Percentiles rank a stretch among this genome's conserved stretches.
phyloP scores from a whole-genome alignment of 2,888 invertebrate genomes.

The Ichneumoninae sp. region DNA sequence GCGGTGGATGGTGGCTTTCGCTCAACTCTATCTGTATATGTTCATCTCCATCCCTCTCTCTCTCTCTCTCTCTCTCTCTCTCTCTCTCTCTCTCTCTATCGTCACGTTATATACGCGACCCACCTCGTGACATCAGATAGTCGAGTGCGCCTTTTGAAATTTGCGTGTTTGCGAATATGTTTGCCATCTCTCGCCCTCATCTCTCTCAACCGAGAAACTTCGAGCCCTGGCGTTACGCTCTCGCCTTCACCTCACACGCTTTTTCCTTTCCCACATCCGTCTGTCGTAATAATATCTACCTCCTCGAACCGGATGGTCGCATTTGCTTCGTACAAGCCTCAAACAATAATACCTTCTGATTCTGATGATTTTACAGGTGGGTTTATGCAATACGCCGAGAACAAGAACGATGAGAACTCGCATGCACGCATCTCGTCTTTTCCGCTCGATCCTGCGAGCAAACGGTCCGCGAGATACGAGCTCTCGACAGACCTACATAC shows the following conservation, averaged over 20 bases:
- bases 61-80: conserved; percentile 30
- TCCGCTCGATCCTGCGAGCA: conserved; percentile 62
- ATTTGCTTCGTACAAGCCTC: neutral
- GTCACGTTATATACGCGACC: conserved; percentile 74
- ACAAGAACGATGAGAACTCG: conserved; percentile 51
- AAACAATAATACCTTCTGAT: neutral
- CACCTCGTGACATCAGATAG: conserved; percentile 80
- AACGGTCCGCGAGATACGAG: conserved; percentile 80
- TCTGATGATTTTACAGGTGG: neutral
- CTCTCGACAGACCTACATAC: conserved; percentile 51
- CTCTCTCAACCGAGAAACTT: conserved; percentile 20
- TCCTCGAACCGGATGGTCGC: neutral
- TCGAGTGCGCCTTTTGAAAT: conserved; percentile 84
- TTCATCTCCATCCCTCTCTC: conserved; percentile 10
- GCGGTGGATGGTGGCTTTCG: conserved; percentile 45
- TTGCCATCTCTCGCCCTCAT: conserved; percentile 66
- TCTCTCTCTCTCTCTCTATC: conserved; percentile 66
- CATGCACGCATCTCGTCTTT: conserved; percentile 58
- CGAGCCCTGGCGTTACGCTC: conserved; percentile 19
- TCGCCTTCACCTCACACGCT: conserved; percentile 69
- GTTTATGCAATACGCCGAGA: neutral
- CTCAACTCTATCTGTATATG: conserved; percentile 38
- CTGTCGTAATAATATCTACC: conserved; percentile 20
- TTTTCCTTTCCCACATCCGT: conserved; percentile 63
- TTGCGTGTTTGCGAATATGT: conserved; percentile 84